A percentile compares a stretch with the other conserved stretches of the same genome.
Conservation (phyloP, 2,888 invertebrate genomes). For the Lithophane leautieri region DNA sequence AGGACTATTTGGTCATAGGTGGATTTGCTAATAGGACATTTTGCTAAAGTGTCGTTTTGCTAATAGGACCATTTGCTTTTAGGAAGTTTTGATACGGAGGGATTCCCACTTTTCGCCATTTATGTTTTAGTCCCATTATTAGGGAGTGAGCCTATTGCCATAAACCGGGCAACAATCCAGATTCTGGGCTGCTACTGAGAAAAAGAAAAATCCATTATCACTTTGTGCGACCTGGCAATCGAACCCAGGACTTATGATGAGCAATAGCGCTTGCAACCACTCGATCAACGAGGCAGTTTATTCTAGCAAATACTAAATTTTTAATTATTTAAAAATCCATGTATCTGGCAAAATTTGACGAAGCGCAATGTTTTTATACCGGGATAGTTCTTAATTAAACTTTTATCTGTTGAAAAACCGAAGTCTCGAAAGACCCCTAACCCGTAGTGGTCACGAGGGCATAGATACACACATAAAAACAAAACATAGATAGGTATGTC, state of each 20-base stretch:
- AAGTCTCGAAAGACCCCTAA: background rate
- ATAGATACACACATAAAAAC: conserved; percentile 1
- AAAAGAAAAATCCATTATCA: background rate
- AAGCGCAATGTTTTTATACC: background rate
- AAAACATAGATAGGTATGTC: background rate
- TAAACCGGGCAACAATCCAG: no score
- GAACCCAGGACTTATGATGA: background rate
- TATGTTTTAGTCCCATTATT: background rate
- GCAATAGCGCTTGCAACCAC: no score
- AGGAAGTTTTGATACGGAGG: no score
- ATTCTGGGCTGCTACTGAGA: background rate
- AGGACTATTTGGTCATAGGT: no score
- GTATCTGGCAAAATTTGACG: background rate
- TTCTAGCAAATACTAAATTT: background rate
- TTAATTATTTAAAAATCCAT: background rate
- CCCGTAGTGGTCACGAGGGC: background rate
- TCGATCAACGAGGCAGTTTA: background rate
- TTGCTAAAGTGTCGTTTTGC: no score
- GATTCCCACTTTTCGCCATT: background rate
- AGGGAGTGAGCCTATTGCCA: background rate
- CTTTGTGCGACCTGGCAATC: background rate
- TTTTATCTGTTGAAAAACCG: conserved; percentile 9
- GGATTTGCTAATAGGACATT: no score
- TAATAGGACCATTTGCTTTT: no score
- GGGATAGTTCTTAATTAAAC: conserved; percentile 5